phyloP scores from a whole-genome alignment of 2,113 vertebrate species.

The Eolophus roseicapilla region DNA sequence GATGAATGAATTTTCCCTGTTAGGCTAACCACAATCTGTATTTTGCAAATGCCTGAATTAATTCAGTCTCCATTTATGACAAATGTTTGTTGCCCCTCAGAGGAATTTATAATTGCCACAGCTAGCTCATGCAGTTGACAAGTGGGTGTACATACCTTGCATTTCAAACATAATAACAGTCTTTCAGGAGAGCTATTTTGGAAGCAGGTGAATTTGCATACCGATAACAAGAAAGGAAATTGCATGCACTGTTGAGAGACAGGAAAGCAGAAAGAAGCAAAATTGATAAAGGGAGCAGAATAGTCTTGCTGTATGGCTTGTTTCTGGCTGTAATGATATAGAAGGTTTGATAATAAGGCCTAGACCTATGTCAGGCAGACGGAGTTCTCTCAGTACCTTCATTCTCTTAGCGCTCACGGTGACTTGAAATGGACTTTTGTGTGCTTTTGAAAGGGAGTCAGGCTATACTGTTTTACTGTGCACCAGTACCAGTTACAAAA shows the following conservation, averaged over 20 bases:
- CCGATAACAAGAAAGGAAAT: conserved; percentile 22
- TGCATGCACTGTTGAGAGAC: background rate
- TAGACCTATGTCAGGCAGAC: background rate
- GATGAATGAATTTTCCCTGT: background rate
- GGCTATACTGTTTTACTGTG: background rate
- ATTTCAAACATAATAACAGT: conserved; percentile 35
- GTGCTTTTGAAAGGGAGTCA: background rate
- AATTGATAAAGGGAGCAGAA: background rate
- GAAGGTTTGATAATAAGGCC: background rate
- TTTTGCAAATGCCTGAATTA: conserved; percentile 15
- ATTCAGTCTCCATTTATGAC: conserved; percentile 1
- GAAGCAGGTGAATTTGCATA: conserved; percentile 40
- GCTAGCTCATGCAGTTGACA: conserved; percentile 2
- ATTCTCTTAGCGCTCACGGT: background rate
- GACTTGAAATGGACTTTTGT: background rate
- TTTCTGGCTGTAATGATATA: background rate
- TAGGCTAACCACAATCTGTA: background rate
- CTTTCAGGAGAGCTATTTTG: conserved; percentile 38
- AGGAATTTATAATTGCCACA: conserved; percentile 35
- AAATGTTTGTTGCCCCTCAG: conserved; percentile 26
- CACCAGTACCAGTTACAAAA: background rate
- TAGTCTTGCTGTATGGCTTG: background rate
- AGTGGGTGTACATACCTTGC: background rate
- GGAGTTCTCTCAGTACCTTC: background rate
- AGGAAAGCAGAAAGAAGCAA: background rate